Evolutionary conservation across 2,113 vertebrate genomes (phyloP).

Genomic region (Corythornis vintsioides): DNA sequence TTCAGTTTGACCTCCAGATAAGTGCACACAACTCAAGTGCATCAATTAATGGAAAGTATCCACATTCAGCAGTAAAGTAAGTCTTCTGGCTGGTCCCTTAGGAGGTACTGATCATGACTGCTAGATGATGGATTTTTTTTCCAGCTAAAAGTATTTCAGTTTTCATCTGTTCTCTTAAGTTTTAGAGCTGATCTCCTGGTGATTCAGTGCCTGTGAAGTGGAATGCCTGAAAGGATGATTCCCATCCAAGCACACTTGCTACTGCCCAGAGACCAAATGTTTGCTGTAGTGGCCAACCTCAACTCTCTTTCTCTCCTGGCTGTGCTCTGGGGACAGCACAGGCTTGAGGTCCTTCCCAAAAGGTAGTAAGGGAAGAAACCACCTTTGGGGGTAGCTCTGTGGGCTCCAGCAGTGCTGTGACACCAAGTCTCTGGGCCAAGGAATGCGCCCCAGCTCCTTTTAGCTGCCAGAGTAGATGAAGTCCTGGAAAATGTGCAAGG

Average conservation of each 20-base stretch:
- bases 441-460: neutral
- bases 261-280: neutral
- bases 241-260: neutral
- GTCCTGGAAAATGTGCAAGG: neutral
- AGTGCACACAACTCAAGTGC: neutral
- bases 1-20: neutral
- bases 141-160: neutral
- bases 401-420: neutral
- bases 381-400: neutral
- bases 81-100: constrained; percentile 12
- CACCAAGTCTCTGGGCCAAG: neutral
- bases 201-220: neutral
- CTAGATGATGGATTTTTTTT: neutral
- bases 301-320: neutral
- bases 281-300: neutral
- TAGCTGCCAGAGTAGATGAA: neutral
- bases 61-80: neutral
- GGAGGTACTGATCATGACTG: neutral
- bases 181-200: neutral
- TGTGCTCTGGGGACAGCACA: neutral
- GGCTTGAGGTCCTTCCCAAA: neutral
- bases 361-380: neutral
- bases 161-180: neutral
- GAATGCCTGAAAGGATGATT: neutral
- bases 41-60: neutral